A percentile compares a stretch with the other conserved stretches of the same genome.
Conservation (phyloP, 2,797 vertebrate species). For the Gouania willdenowi region DNA sequence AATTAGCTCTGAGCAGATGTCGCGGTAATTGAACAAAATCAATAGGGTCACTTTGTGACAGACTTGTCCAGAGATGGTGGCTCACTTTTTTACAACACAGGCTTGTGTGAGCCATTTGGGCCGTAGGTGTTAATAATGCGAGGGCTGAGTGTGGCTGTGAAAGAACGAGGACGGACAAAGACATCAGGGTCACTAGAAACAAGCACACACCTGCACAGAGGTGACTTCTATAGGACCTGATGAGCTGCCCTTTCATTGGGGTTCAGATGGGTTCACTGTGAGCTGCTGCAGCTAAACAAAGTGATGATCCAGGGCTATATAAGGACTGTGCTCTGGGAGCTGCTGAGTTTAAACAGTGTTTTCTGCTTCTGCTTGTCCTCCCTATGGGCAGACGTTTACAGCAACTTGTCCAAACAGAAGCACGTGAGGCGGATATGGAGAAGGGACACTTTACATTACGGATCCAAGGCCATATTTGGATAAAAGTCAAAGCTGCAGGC, state of each 20-base stretch:
- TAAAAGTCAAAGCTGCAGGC: constrained; percentile 42
- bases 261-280: constrained; percentile 18
- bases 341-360: constrained; percentile 40
- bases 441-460: constrained; percentile 21
- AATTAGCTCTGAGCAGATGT: constrained; percentile 67
- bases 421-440: constrained; percentile 38
- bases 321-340: constrained; percentile 44
- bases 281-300: constrained; percentile 25
- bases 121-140: constrained; percentile 16
- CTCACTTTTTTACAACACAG: constrained; percentile 48
- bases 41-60: constrained; percentile 56
- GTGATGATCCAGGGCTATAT: constrained; percentile 50
- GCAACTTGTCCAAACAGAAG: constrained; percentile 67
- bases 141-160: constrained; percentile 28
- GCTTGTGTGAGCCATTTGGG: constrained; percentile 16
- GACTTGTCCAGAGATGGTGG: constrained; percentile 31
- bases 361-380: constrained; percentile 40
- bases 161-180: constrained; percentile 41
- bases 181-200: constrained; percentile 22
- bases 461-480: constrained; percentile 52
- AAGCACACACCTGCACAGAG: constrained; percentile 18
- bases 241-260: constrained; percentile 11
- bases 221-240: constrained; percentile 35
- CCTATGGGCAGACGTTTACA: constrained; percentile 54
- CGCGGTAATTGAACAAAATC: constrained; percentile 49